phyloP scores from a whole-genome alignment of 2,113 vertebrate genomes.

The Chrysochloris asiatica region DNA sequence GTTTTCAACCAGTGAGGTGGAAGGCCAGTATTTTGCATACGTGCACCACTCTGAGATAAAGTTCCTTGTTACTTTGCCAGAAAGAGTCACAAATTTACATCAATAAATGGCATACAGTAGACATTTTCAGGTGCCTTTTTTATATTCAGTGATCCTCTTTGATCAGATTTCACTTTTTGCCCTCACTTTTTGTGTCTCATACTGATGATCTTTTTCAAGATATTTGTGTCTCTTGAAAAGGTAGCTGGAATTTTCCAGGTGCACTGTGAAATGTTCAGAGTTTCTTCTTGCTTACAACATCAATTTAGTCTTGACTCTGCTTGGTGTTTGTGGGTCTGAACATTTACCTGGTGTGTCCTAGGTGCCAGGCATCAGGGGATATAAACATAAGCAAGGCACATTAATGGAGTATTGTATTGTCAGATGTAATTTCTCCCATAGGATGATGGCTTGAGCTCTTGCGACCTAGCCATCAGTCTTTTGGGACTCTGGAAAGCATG shows the following conservation, averaged over 20 bases:
- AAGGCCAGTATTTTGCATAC: constrained; percentile 22
- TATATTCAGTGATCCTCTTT: neutral
- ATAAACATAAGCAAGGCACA: neutral
- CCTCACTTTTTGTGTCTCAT: constrained; percentile 46
- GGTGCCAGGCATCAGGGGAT: neutral
- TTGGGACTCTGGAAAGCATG: neutral
- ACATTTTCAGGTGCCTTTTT: neutral
- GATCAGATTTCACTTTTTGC: too few relatives aligned
- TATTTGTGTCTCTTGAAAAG: constrained; percentile 1
- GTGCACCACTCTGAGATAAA: constrained; percentile 9
- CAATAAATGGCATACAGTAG: neutral
- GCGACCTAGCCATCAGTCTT: neutral
- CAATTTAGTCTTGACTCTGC: neutral
- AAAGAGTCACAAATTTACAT: constrained; percentile 18
- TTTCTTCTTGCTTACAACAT: neutral
- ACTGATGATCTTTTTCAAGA: constrained; percentile 3
- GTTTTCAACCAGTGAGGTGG: neutral
- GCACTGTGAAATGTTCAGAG: neutral
- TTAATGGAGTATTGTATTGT: neutral
- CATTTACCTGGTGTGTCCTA: neutral
- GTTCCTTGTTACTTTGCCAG: constrained; percentile 22
- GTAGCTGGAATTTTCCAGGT: neutral
- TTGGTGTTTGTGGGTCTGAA: neutral
- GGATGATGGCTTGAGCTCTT: neutral
- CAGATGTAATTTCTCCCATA: neutral